Conservation (phyloP, 2,888 invertebrate genomes). For the Oscheius sp. region DNA sequence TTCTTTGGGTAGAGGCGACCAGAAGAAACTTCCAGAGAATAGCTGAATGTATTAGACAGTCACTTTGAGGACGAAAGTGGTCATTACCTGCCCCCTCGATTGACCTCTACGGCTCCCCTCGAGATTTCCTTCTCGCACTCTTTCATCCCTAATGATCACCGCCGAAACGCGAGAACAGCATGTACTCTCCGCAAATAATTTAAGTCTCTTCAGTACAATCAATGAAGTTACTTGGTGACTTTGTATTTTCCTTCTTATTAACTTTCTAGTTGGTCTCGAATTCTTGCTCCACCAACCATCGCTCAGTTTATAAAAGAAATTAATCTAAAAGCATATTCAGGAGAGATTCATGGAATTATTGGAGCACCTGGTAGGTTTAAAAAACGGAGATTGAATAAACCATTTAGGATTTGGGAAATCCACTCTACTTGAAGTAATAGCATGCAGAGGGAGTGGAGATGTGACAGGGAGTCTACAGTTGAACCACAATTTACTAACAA, state of each 20-base stretch:
- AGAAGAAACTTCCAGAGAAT: too few species aligned
- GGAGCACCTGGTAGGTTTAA: conserved; percentile 89
- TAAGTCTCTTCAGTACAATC: conserved; percentile 63
- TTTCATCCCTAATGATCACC: conserved; percentile 6
- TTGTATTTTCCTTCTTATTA: neutral
- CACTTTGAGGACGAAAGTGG: neutral
- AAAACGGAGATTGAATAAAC: too few species aligned
- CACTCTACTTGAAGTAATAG: conserved; percentile 89
- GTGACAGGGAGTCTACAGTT: conserved; percentile 88
- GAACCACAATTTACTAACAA: conserved; percentile 84
- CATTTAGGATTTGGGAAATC: conserved; percentile 87
- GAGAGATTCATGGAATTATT: conserved; percentile 89
- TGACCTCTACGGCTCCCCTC: conserved; percentile 15
- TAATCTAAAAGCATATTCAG: conserved; percentile 87
- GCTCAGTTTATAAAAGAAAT: conserved; percentile 85
- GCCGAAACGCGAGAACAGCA: conserved; percentile 26
- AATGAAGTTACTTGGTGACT: conserved; percentile 20
- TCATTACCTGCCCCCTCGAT: conserved; percentile 8
- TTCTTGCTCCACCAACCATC: conserved; percentile 65
- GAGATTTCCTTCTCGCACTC: conserved; percentile 7
- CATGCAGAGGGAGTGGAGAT: conserved; percentile 79
- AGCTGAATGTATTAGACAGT: neutral
- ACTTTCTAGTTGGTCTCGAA: conserved; percentile 34
- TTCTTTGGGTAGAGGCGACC: too few species aligned
- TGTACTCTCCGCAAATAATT: conserved; percentile 52